Conservation (phyloP, 2,797 vertebrate species). For the Sylvia borin region DNA sequence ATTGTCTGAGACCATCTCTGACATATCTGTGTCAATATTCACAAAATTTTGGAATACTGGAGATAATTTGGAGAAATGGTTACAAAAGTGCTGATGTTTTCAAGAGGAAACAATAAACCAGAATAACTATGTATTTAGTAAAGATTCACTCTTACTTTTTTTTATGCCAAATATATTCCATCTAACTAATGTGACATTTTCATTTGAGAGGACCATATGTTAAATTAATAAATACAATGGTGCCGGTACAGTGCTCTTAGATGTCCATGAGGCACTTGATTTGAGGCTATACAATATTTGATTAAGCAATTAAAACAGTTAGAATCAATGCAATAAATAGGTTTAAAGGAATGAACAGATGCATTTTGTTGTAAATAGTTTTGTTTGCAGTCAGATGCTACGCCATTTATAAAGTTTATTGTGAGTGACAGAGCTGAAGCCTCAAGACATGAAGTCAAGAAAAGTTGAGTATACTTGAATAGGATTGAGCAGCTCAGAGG, state of each 20-base stretch:
- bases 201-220: neutral
- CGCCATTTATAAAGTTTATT: neutral
- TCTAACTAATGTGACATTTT: neutral
- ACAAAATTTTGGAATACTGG: neutral
- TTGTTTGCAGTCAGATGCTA: neutral
- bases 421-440: neutral
- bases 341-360: slow-evolving; percentile 25
- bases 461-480: rapidly evolving
- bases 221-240: slow-evolving; percentile 20
- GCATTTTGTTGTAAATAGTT: slow-evolving; percentile 4
- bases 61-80: neutral
- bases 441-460: neutral
- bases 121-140: neutral
- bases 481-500: neutral
- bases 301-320: slow-evolving; percentile 21
- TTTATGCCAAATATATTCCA: neutral
- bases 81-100: neutral
- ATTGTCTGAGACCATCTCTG: neutral
- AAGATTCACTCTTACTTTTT: neutral
- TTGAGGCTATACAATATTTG: slow-evolving; percentile 15
- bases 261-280: neutral
- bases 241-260: neutral
- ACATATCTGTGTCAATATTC: neutral
- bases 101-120: neutral
- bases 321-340: slow-evolving; percentile 9